These are phyloP conservation scores for Serinus canaria DNA, from an alignment of 2,113 vertebrate genomes.

Conservation along the genomic window DNA sequence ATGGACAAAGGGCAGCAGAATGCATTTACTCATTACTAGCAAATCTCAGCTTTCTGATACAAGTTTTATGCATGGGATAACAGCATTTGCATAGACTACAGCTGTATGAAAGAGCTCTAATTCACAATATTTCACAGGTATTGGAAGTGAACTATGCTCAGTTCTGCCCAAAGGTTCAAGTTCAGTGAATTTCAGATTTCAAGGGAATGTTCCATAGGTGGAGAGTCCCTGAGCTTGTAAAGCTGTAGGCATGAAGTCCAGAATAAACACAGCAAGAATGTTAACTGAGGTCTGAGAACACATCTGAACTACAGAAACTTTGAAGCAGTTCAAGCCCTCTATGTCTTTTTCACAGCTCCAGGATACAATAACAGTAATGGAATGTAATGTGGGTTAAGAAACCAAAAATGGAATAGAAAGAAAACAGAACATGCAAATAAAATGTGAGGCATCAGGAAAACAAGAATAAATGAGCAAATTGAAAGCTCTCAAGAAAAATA, in stretches of 20 bases:
- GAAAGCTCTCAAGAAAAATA: not conserved
- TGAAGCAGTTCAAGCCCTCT: not conserved
- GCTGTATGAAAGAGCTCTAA: not conserved
- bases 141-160: not conserved
- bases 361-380: not conserved
- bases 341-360: constrained; percentile 26
- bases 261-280: constrained; percentile 50
- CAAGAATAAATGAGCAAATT: not conserved
- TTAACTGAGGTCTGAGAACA: constrained; percentile 18
- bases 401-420: not conserved
- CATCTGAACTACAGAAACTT: not conserved
- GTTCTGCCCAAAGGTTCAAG: constrained; percentile 2
- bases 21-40: not conserved
- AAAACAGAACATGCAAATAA: not conserved
- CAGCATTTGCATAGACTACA: not conserved
- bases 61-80: not conserved
- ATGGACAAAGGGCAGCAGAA: not conserved
- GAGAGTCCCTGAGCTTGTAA: constrained; percentile 25
- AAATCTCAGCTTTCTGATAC: not conserved
- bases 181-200: constrained; percentile 22
- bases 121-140: not conserved
- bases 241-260: constrained; percentile 1
- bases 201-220: not conserved
- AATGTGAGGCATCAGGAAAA: not conserved
- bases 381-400: constrained; percentile 9